phyloP scores from a whole-genome alignment of 2,797 vertebrate genomes.

The Amniataba percoides region DNA sequence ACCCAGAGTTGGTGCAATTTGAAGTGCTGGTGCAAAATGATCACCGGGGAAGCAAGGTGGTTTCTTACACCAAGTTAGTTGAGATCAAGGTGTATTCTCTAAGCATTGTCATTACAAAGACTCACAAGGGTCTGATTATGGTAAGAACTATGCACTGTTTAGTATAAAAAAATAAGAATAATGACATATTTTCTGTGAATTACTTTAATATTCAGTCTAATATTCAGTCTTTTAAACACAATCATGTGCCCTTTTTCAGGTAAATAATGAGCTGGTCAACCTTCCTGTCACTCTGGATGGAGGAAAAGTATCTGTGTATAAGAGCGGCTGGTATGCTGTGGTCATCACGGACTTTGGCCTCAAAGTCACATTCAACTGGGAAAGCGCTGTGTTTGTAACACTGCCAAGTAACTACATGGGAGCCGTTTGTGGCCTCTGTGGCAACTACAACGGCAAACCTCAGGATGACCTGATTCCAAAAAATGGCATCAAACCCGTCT shows the following conservation, averaged over 20 bases:
- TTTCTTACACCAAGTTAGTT: conserved; percentile 80
- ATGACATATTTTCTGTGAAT: background rate
- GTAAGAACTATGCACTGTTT: conserved; percentile 64
- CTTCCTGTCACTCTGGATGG: conserved; percentile 78
- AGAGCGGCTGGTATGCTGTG: conserved; percentile 70
- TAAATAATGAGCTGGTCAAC: conserved; percentile 83
- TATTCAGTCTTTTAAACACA: background rate
- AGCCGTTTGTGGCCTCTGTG: conserved; percentile 83
- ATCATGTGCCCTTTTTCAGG: conserved; percentile 70
- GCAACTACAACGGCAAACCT: conserved; percentile 76
- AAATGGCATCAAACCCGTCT: conserved; percentile 26
- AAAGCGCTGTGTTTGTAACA: conserved; percentile 65
- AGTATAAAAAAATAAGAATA: background rate
- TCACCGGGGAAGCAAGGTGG: conserved; percentile 68
- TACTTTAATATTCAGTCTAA: conserved; percentile 2
- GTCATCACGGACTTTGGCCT: conserved; percentile 80
- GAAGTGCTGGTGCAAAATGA: conserved; percentile 83
- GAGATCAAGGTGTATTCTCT: conserved; percentile 74
- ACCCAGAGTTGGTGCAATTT: conserved; percentile 73
- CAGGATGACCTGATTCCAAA: conserved; percentile 79
- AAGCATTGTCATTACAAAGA: conserved; percentile 77
- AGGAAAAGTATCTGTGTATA: conserved; percentile 68
- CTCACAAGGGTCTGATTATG: conserved; percentile 69
- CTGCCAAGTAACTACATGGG: conserved; percentile 78
- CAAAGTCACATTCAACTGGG: conserved; percentile 79